These are phyloP conservation scores for Ophion obscuratus DNA, from an alignment of 2,888 invertebrate species.

Conservation along the genomic window DNA sequence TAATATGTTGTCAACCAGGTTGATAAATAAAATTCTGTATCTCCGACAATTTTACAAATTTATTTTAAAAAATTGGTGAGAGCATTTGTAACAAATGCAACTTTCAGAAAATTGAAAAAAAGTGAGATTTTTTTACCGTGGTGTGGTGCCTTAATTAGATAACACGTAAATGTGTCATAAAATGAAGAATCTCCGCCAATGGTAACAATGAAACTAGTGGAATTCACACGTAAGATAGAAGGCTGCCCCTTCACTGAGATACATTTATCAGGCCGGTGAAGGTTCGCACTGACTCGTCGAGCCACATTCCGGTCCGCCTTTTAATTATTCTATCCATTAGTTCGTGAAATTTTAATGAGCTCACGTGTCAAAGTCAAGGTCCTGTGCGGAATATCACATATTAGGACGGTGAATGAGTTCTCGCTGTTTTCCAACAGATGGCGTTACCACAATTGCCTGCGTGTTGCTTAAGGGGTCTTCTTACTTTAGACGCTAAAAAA, in stretches of 20 bases:
- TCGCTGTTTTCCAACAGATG: no score
- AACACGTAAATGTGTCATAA: neutral
- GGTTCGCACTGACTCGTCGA: conserved; percentile 40
- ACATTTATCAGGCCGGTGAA: conserved; percentile 59
- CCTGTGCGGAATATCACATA: neutral
- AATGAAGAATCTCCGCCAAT: conserved; percentile 11
- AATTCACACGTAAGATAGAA: conserved; percentile 23
- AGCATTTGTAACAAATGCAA: no score
- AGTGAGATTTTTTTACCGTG: no score
- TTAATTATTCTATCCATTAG: conserved; percentile 34
- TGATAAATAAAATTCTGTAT: no score
- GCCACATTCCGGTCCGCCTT: conserved; percentile 12
- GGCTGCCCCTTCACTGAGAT: conserved; percentile 43
- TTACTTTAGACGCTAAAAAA: no score
- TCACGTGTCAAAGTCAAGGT: conserved; percentile 17
- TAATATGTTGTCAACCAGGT: no score
- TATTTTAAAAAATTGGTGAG: no score
- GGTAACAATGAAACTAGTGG: conserved; percentile 10
- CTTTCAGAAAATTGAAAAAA: no score
- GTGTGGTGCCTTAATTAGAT: neutral
- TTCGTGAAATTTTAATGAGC: conserved; percentile 19
- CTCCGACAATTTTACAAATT: no score
- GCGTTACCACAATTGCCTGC: no score
- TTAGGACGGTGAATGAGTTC: no score
- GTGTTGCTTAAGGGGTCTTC: no score